Conservation (phyloP, 2,113 vertebrate genomes). For the Bujurquina vittata region DNA sequence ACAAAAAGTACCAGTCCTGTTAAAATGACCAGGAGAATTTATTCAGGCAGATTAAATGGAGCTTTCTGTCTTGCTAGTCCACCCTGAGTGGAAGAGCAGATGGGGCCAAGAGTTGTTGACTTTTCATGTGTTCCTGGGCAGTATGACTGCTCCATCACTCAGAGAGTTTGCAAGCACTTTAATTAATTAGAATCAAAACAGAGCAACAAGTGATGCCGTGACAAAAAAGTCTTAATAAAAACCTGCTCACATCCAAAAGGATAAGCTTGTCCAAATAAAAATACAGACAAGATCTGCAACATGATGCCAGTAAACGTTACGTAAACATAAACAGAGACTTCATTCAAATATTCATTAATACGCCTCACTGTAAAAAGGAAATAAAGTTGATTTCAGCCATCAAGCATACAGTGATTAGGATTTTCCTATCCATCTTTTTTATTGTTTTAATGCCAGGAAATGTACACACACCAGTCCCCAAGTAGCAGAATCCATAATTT, state of each 20-base stretch:
- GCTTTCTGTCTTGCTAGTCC: constrained; percentile 38
- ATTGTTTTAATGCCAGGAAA: constrained; percentile 60
- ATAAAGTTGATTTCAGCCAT: constrained; percentile 35
- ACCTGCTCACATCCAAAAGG: neutral
- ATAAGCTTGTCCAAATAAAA: neutral
- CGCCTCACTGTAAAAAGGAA: constrained; percentile 3
- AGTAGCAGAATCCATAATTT: constrained; percentile 38
- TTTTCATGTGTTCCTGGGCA: constrained; percentile 44
- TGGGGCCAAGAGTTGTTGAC: constrained; percentile 31
- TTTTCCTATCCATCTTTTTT: constrained; percentile 50
- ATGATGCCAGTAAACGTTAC: neutral
- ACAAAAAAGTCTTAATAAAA: neutral
- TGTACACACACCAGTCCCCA: constrained; percentile 21
- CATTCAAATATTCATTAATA: neutral
- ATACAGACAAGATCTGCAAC: constrained; percentile 4
- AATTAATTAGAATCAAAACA: constrained; percentile 32
- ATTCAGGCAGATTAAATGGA: constrained; percentile 57
- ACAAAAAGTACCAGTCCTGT: constrained; percentile 38
- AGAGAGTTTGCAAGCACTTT: neutral
- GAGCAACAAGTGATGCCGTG: neutral
- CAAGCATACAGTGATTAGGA: constrained; percentile 30
- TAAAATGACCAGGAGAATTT: constrained; percentile 38
- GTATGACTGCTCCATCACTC: constrained; percentile 3
- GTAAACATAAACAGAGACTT: neutral
- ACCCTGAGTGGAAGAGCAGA: constrained; percentile 20